These are phyloP conservation scores for Stenopsyche tienmushanensis DNA, from an alignment of 1,140 invertebrate genomes.

Conservation along the genomic window DNA sequence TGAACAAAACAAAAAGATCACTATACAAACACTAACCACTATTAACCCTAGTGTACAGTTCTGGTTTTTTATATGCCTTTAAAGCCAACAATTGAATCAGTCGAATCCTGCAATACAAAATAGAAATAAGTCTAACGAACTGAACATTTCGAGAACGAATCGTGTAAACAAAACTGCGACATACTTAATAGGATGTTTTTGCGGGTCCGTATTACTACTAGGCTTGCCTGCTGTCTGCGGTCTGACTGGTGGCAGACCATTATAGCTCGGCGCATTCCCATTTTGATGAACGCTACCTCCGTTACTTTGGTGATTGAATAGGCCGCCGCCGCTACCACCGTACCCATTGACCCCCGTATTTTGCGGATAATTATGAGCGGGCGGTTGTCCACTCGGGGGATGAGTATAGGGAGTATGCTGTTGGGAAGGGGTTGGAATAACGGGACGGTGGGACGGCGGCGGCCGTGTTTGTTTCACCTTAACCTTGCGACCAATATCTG, in stretches of 20 bases:
- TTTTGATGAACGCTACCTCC: constrained; percentile 21
- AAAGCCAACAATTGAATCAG: constrained; percentile 90
- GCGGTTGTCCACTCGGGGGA: constrained; percentile 1
- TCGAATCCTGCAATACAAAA: constrained; percentile 71
- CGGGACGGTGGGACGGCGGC: constrained; percentile 42
- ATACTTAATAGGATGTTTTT: constrained; percentile 10
- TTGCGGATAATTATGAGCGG: constrained; percentile 4
- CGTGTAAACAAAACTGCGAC: constrained; percentile 55
- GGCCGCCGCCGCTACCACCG: constrained; percentile 11
- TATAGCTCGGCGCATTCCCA: constrained; percentile 19
- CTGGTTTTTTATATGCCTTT: constrained; percentile 89
- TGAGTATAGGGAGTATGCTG: constrained; percentile 33
- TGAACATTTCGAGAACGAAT: too few species aligned
- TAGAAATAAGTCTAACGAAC: constrained; percentile 38
- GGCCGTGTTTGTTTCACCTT: constrained; percentile 63
- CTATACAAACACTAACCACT: constrained; percentile 76
- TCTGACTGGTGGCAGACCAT: constrained; percentile 9
- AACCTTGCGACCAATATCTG: constrained; percentile 80
- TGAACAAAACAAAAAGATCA: neutral
- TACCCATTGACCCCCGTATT: constrained; percentile 20
- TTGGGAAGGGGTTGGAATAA: constrained; percentile 42
- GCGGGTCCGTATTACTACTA: neutral
- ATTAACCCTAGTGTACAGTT: constrained; percentile 75
- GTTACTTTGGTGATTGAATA: constrained; percentile 23
- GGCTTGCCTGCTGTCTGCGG: constrained; percentile 12